Conservation (phyloP, 2,113 vertebrate species). For the Phoenicopterus ruber region DNA sequence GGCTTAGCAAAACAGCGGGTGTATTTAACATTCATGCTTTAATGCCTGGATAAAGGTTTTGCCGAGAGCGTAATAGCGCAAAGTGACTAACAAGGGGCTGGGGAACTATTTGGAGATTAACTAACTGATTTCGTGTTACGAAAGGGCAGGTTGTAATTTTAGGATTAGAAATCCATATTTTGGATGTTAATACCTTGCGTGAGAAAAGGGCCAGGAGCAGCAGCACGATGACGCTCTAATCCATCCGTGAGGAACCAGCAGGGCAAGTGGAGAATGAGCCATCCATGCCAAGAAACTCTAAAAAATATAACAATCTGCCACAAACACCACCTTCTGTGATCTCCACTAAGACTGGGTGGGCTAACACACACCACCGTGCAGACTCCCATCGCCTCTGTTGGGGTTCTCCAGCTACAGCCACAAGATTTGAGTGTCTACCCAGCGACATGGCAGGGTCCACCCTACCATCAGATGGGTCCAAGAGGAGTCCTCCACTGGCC, state of each 20-base stretch:
- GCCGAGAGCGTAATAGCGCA: background rate
- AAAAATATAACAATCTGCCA: background rate
- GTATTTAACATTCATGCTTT: background rate
- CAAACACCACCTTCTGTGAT: background rate
- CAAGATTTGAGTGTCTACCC: fast-evolving
- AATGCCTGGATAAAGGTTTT: background rate
- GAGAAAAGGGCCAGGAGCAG: background rate
- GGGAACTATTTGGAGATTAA: constrained; percentile 20
- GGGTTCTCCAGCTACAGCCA: background rate
- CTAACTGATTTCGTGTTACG: background rate
- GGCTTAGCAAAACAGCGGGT: background rate
- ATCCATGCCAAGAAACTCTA: background rate
- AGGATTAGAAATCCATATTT: background rate
- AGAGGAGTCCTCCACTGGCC: background rate
- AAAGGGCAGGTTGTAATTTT: constrained; percentile 3
- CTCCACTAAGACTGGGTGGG: background rate
- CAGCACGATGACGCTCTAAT: fast-evolving
- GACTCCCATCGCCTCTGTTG: background rate
- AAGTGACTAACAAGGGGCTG: background rate
- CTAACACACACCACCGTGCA: fast-evolving
- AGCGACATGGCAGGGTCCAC: fast-evolving
- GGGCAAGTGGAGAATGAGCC: background rate
- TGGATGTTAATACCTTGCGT: background rate
- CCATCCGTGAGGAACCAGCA: background rate
- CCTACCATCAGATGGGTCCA: background rate